Percentiles rank a stretch among this genome's conserved stretches.
These are phyloP conservation scores for Triplophysa dalaica DNA, from an alignment of 2,113 vertebrate species.

Conservation along the genomic window DNA sequence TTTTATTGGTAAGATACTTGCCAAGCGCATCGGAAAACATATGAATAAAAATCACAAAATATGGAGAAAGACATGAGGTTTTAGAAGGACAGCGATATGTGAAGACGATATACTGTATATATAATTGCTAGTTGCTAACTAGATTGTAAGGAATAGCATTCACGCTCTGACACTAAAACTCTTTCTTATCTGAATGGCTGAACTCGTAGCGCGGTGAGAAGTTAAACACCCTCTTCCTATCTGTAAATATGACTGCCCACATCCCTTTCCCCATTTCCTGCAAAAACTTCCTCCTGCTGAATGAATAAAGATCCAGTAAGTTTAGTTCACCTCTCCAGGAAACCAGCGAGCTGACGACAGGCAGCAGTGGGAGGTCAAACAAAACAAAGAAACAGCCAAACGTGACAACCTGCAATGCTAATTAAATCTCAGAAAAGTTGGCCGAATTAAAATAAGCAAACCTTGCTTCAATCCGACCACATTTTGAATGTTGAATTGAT, in stretches of 20 bases:
- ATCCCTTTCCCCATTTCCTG: slow-evolving; percentile 60
- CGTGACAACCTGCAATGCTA: slow-evolving; percentile 10
- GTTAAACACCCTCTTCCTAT: slow-evolving; percentile 63
- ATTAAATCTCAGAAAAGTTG: neutral
- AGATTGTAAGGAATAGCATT: neutral
- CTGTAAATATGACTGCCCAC: slow-evolving; percentile 57
- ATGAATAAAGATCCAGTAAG: slow-evolving; percentile 62
- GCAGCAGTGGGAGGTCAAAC: slow-evolving; percentile 49
- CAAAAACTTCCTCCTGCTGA: slow-evolving; percentile 63
- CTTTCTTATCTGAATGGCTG: slow-evolving; percentile 6
- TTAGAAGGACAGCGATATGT: too few relatives aligned
- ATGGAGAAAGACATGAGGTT: too few relatives aligned
- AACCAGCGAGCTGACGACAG: slow-evolving; percentile 51
- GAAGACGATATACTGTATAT: too few relatives aligned
- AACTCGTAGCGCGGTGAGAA: slow-evolving; percentile 52
- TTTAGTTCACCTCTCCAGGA: slow-evolving; percentile 46
- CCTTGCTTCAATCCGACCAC: neutral
- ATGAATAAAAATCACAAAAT: too few relatives aligned
- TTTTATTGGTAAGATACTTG: too few relatives aligned
- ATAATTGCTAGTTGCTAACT: too few relatives aligned
- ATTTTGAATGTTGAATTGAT: neutral
- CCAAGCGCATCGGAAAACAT: too few relatives aligned
- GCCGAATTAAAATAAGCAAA: slow-evolving; percentile 6
- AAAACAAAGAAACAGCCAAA: slow-evolving; percentile 51
- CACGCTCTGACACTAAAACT: neutral